phyloP scores from a whole-genome alignment of 1,140 invertebrate genomes.

The Stegodyphus mimosarum region DNA sequence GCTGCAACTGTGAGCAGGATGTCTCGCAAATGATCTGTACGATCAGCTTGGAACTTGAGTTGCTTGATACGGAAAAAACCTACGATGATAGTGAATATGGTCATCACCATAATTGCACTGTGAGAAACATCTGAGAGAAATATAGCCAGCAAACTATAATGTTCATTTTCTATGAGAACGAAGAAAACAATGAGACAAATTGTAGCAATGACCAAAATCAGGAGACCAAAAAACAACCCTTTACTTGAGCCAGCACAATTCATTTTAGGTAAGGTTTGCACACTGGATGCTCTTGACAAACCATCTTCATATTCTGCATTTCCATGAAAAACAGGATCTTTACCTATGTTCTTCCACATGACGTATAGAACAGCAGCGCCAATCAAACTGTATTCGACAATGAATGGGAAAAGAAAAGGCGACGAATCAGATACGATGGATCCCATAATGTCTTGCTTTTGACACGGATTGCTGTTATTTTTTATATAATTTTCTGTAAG shows the following conservation, averaged over 20 bases:
- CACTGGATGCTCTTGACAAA: slow-evolving; percentile 50
- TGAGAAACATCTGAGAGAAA: slow-evolving; percentile 91
- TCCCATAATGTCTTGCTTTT: slow-evolving; percentile 65
- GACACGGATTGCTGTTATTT: slow-evolving; percentile 62
- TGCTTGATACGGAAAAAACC: slow-evolving; percentile 87
- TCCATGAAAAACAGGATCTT: slow-evolving; percentile 53
- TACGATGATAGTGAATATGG: slow-evolving; percentile 87
- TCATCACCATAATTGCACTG: slow-evolving; percentile 85
- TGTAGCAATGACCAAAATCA: slow-evolving; percentile 88
- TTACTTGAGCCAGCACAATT: slow-evolving; percentile 84
- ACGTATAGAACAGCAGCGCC: slow-evolving; percentile 93
- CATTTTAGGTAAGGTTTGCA: slow-evolving; percentile 34
- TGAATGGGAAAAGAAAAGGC: slow-evolving; percentile 94
- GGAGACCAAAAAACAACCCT: slow-evolving; percentile 91
- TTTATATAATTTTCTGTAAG: slow-evolving; percentile 57
- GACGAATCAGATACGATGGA: slow-evolving; percentile 86
- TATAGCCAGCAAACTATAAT: slow-evolving; percentile 76
- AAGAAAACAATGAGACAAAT: slow-evolving; percentile 95
- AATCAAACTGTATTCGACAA: slow-evolving; percentile 96
- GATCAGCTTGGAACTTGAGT: slow-evolving; percentile 74
- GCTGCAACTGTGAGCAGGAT: slow-evolving; percentile 90
- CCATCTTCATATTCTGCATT: slow-evolving; percentile 12
- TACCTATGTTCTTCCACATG: slow-evolving; percentile 93
- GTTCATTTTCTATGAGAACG: slow-evolving; percentile 79
- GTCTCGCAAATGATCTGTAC: slow-evolving; percentile 77